A percentile compares a stretch with the other conserved stretches of the same genome.
Conservation (phyloP, 2,888 invertebrate genomes). For the Erannis defoliaria region DNA sequence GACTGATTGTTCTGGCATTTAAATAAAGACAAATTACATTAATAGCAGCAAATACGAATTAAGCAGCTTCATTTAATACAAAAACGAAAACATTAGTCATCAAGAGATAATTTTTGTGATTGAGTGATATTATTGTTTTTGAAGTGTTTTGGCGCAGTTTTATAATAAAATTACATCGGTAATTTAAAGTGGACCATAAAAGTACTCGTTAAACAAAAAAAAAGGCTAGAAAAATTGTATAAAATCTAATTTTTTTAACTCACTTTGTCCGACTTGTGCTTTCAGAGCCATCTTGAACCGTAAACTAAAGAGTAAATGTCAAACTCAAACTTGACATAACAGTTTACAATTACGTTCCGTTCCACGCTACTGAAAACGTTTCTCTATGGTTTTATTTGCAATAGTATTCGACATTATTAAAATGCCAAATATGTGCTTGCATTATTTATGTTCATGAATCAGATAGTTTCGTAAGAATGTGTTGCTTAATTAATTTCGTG, state of each 20-base stretch:
- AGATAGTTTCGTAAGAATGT: too few relatives aligned
- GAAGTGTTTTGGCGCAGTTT: background rate
- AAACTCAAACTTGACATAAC: slow-evolving; percentile 19
- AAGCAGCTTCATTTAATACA: slow-evolving; percentile 23
- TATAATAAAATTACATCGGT: background rate
- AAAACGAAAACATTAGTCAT: slow-evolving; percentile 63
- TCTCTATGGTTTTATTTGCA: background rate
- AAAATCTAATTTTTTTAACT: slow-evolving; percentile 79
- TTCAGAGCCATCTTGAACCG: slow-evolving; percentile 93
- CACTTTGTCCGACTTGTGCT: slow-evolving; percentile 94
- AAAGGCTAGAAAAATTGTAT: slow-evolving; percentile 8
- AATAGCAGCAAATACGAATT: background rate
- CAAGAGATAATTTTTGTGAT: slow-evolving; percentile 45
- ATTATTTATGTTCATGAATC: too few relatives aligned
- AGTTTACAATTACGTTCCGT: background rate
- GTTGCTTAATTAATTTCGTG: background rate
- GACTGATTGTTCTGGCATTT: background rate
- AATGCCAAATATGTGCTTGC: too few relatives aligned
- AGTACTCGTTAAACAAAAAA: background rate
- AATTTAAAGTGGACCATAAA: background rate
- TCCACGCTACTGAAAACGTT: background rate
- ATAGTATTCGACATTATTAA: too few relatives aligned
- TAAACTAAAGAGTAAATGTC: slow-evolving; percentile 62
- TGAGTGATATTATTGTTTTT: background rate
- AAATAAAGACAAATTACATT: background rate